Evolutionary conservation across 2,797 vertebrate genomes (phyloP).

Genomic region (Siniperca undulata): DNA sequence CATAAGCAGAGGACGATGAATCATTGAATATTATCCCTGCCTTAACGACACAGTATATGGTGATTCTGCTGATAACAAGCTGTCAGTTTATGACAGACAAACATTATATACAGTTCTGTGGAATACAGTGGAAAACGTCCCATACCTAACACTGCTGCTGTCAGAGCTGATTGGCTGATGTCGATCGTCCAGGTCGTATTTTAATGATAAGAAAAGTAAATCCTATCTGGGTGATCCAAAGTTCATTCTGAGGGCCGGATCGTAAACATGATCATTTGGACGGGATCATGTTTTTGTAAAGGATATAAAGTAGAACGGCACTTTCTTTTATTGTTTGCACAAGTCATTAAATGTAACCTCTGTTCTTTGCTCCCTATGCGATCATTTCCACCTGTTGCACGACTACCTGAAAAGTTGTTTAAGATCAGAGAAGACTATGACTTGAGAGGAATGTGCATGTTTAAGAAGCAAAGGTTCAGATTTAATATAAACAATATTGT

Average conservation of each 20-base stretch:
- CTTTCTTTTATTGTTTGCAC: neutral
- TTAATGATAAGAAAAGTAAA: constrained; percentile 30
- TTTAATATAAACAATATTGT: too few species aligned
- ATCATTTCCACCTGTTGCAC: neutral
- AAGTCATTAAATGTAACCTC: neutral
- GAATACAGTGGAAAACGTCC: neutral
- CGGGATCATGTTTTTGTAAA: neutral
- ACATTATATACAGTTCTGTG: constrained; percentile 13
- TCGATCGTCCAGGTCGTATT: neutral
- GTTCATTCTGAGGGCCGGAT: constrained; percentile 20
- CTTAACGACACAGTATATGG: neutral
- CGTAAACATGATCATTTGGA: neutral
- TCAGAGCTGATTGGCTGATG: constrained; percentile 44
- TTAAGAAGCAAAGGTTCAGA: neutral
- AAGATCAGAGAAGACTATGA: neutral
- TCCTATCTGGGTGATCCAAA: constrained; percentile 31
- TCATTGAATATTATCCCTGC: too few species aligned
- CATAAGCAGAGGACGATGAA: neutral
- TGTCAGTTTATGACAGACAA: constrained; percentile 42
- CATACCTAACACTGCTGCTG: neutral
- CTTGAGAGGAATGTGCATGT: neutral
- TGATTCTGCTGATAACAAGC: constrained; percentile 29
- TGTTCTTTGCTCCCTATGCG: neutral
- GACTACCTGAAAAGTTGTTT: neutral
- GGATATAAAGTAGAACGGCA: neutral